These are phyloP conservation scores for Addax nasomaculatus DNA, from an alignment of 2,113 vertebrate genomes.

Conservation along the genomic window DNA sequence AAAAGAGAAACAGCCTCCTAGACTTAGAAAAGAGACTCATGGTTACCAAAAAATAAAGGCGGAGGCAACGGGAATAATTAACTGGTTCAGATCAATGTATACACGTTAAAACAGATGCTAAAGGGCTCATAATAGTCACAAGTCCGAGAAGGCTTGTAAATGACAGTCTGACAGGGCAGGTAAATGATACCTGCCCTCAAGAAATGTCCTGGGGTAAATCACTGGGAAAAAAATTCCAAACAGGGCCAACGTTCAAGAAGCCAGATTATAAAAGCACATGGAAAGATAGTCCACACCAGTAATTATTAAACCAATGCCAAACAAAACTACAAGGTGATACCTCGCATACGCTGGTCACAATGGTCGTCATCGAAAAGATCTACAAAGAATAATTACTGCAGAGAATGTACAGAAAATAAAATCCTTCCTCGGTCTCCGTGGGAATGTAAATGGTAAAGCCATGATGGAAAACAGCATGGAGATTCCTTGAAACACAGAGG, in stretches of 20 bases:
- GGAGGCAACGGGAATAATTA: neutral
- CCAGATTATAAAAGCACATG: neutral
- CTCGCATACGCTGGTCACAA: neutral
- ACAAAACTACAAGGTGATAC: neutral
- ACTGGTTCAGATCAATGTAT: neutral
- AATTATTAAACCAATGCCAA: neutral
- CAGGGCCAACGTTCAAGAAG: neutral
- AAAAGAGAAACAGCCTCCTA: neutral
- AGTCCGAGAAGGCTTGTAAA: neutral
- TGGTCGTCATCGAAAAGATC: neutral
- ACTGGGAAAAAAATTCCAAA: neutral
- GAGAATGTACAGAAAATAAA: neutral
- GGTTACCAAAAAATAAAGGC: neutral
- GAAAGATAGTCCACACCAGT: neutral
- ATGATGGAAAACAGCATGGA: neutral
- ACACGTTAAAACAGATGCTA: neutral
- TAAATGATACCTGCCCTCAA: neutral
- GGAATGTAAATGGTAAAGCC: neutral
- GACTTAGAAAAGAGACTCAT: neutral
- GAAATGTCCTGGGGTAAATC: neutral
- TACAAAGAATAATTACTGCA: neutral
- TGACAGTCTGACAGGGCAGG: neutral
- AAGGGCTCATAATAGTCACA: neutral
- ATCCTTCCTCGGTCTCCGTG: neutral
- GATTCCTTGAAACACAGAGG: neutral